Base-by-base conservation (phyloP, 1,140 invertebrate genomes). In the Cyphomyrmex costatus region DNA sequence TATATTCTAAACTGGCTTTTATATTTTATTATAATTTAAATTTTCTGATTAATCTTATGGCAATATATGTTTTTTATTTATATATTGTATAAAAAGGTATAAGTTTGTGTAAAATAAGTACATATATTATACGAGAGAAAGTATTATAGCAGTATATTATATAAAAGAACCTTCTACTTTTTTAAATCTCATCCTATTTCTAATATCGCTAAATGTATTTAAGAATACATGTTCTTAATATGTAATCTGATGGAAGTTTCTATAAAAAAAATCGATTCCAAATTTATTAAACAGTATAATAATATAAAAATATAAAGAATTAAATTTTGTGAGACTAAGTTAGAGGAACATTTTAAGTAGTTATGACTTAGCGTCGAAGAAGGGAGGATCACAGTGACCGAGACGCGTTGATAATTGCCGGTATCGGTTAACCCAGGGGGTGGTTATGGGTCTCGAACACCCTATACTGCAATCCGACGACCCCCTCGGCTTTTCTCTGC, bases 401-500 rank as follows among this genome's bases (percentile, higher is more conserved):
- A 90, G 91, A 92, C 93, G 95, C 94, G 94, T 95, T 95, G 94
- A 94, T 95, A 95, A 95, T 95, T 95, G 94, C 93, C 93, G 93
- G 93, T 95, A 94, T 95, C 94, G 94, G 95, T 95, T 95, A 95
- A 95, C 94, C 94, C 92, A 65, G 93, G 93, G 89, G 89, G 71
- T 90, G 90, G 90, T 85, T 90, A 89, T 53, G 85, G 88, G 87
- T 89, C 87, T 85, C 79, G 87, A 89, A 76, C 90, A 91, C 76
- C 86, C 90, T 36, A 68, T 30, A 42, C 51, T 51, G 42, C 56
- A 27, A 63, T 74, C 84, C 85, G 88, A 84, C 86, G 73, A 77
- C 82, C 89, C 92, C 88, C 88, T 88, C 78, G 88, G 14, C 82
- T 56, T 80, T 33, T 78, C 33, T 68, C 51, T 56, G 30, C 51